These are phyloP conservation scores for Pristionchus exspectatus DNA, from an alignment of 2,888 invertebrate species.

Conservation along the genomic window DNA sequence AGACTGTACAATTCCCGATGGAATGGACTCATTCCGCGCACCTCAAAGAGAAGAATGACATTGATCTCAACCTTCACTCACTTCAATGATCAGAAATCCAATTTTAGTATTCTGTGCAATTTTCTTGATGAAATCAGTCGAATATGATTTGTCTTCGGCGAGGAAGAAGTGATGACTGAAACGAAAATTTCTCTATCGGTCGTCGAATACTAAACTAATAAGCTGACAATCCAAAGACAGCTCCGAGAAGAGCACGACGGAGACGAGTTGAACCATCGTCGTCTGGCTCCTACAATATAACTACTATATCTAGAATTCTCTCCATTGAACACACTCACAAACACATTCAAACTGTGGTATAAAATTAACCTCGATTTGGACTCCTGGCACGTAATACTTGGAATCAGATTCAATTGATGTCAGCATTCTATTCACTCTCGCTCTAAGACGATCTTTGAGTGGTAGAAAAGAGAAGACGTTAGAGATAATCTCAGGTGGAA, in stretches of 20 bases:
- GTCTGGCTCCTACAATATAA: neutral
- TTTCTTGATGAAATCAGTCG: no score
- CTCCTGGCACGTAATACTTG: neutral
- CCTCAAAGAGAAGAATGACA: neutral
- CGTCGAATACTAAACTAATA: neutral
- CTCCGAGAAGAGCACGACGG: neutral
- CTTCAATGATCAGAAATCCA: neutral
- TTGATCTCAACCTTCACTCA: neutral
- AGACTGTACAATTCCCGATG: neutral
- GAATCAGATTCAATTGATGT: neutral
- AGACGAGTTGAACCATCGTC: neutral
- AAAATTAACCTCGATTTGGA: neutral
- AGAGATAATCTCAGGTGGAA: neutral
- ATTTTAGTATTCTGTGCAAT: neutral
- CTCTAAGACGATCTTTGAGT: neutral
- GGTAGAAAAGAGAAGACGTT: neutral
- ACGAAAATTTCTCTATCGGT: neutral
- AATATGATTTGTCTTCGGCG: no score
- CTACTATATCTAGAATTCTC: neutral
- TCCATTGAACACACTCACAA: neutral
- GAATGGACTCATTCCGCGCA: neutral
- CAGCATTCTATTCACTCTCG: constrained; percentile 6
- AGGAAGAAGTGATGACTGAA: no score
- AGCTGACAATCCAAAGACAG: neutral
- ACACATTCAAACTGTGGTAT: neutral